Conservation (phyloP, 1,140 invertebrate species). For the Teleogryllus occipitalis region DNA sequence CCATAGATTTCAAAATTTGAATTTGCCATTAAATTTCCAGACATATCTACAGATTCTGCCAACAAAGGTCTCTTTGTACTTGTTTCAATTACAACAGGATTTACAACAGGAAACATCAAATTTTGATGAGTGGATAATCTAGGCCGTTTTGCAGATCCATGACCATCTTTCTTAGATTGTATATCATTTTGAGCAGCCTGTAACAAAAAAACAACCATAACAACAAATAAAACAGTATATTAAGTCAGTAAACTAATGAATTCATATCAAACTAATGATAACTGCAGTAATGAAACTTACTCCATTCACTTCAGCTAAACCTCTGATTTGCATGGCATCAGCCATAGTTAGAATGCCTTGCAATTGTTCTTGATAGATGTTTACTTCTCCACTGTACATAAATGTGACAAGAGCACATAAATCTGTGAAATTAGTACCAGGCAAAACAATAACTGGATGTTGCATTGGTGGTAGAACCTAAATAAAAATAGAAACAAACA, state of each 20-base stretch:
- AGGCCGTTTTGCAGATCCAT: neutral
- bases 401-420: constrained; percentile 76
- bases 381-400: constrained; percentile 88
- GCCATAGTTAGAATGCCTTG: constrained; percentile 73
- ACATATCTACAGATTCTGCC: constrained; percentile 17
- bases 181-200: neutral
- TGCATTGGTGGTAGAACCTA: constrained; percentile 59
- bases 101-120: neutral
- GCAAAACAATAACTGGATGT: constrained; percentile 75
- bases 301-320: constrained; percentile 70
- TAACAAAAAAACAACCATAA: neutral
- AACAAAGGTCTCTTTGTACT: constrained; percentile 10
- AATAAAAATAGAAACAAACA: constrained; percentile 24
- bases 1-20: constrained; percentile 14
- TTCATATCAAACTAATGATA: neutral
- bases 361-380: constrained; percentile 73
- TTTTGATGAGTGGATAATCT: constrained; percentile 7
- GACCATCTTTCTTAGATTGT: constrained; percentile 12
- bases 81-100: neutral
- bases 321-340: constrained; percentile 75
- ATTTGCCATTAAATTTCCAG: constrained; percentile 9
- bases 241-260: neutral
- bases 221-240: neutral
- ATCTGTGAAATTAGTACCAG: constrained; percentile 70
- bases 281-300: constrained; percentile 37